Evolutionary conservation across 2,113 vertebrate genomes (phyloP).

Genomic region (Aix galericulata): DNA sequence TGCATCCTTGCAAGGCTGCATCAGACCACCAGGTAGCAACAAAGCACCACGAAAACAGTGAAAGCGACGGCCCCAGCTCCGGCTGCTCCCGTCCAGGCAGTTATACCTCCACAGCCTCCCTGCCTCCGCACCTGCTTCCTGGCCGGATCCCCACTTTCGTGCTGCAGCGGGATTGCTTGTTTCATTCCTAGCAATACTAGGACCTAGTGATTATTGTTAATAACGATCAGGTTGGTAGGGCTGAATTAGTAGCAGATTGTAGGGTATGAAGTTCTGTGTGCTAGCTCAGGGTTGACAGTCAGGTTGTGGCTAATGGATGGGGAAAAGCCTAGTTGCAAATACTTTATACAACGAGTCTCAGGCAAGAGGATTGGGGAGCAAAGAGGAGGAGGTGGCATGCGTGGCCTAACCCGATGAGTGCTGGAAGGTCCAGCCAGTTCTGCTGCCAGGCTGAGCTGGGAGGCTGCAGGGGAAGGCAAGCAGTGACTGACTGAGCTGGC

Average conservation of each 20-base stretch:
- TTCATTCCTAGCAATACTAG: background rate
- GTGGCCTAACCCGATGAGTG: rapidly evolving
- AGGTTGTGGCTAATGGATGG: background rate
- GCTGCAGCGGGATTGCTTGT: background rate
- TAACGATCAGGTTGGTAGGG: background rate
- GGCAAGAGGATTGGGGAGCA: background rate
- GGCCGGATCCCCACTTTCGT: rapidly evolving
- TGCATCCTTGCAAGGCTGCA: background rate
- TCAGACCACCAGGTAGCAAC: constrained; percentile 21
- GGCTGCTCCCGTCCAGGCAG: too few relatives aligned
- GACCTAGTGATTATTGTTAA: too few relatives aligned
- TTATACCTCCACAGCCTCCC: too few relatives aligned
- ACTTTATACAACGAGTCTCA: rapidly evolving
- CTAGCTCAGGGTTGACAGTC: rapidly evolving
- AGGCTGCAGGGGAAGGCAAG: background rate
- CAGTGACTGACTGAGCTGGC: background rate
- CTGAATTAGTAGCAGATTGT: background rate
- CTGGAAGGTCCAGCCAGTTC: background rate
- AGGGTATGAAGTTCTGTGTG: background rate
- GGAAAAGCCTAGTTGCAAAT: background rate
- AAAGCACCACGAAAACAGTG: background rate
- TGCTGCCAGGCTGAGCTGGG: background rate
- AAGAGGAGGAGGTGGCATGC: background rate
- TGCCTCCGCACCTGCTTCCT: too few relatives aligned
- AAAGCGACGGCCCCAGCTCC: too few relatives aligned